Conservation (phyloP, 2,113 vertebrate genomes). For the Neotragus pygmaeus region DNA sequence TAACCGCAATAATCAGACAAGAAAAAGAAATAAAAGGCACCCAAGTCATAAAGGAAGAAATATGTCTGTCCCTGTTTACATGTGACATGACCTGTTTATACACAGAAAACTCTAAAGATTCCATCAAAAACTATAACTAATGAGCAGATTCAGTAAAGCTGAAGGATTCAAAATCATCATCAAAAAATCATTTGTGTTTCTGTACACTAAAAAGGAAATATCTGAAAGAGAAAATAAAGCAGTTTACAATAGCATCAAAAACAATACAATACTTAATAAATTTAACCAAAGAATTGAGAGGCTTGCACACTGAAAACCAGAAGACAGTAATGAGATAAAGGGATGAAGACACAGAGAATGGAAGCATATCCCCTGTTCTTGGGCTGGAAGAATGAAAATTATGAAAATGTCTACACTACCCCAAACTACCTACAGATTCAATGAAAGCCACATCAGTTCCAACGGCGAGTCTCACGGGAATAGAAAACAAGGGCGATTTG, state of each 20-base stretch:
- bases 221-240: not conserved
- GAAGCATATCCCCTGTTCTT: fast-evolving
- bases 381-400: not conserved
- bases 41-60: not conserved
- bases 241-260: not conserved
- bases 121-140: not conserved
- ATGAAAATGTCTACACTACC: not conserved
- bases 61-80: not conserved
- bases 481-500: not conserved
- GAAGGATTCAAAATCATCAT: not conserved
- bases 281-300: not conserved
- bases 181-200: not conserved
- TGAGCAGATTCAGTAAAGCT: not conserved
- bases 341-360: no score
- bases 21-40: not conserved
- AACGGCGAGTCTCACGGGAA: not conserved
- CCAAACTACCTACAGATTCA: not conserved
- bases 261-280: not conserved
- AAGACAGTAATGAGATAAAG: fast-evolving
- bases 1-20: not conserved
- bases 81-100: not conserved
- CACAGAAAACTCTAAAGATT: not conserved
- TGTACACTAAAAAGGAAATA: not conserved
- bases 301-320: not conserved
- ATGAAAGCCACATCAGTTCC: not conserved